Percentiles rank a stretch among this genome's conserved stretches.
Conservation (phyloP, 2,113 vertebrate species). For the Nannobrachium achirus region DNA sequence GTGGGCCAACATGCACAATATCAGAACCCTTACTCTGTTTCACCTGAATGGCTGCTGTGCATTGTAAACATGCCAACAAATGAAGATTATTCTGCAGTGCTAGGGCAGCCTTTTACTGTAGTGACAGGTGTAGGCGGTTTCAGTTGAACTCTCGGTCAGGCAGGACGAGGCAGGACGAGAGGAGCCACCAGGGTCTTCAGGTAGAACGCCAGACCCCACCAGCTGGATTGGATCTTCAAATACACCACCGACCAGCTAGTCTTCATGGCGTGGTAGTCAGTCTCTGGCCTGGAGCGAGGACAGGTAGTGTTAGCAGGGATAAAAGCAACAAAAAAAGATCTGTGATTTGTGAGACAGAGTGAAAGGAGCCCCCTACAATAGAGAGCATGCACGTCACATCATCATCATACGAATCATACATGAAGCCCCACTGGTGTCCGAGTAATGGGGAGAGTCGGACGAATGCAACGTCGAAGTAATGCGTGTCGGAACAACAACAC, state of each 20-base stretch:
- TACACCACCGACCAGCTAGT: constrained; percentile 89
- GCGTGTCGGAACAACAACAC: too few relatives aligned
- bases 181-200: constrained; percentile 94
- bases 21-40: too few relatives aligned
- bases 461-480: too few relatives aligned
- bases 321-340: neutral
- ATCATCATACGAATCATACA: too few relatives aligned
- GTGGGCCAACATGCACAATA: too few relatives aligned
- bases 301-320: neutral
- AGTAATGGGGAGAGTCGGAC: too few relatives aligned
- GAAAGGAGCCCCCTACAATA: neutral
- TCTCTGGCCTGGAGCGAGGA: constrained; percentile 73
- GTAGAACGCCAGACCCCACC: constrained; percentile 87
- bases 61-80: too few relatives aligned
- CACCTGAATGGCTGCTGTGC: too few relatives aligned
- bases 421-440: too few relatives aligned
- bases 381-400: too few relatives aligned
- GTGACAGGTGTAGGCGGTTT: neutral
- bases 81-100: too few relatives aligned
- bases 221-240: constrained; percentile 95
- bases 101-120: too few relatives aligned
- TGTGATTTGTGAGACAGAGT: neutral
- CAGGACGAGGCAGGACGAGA: constrained; percentile 81
- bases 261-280: constrained; percentile 68
- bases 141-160: constrained; percentile 87